These are phyloP conservation scores for Ormyrus rosae DNA, from an alignment of 2,888 invertebrate species.

Conservation along the genomic window DNA sequence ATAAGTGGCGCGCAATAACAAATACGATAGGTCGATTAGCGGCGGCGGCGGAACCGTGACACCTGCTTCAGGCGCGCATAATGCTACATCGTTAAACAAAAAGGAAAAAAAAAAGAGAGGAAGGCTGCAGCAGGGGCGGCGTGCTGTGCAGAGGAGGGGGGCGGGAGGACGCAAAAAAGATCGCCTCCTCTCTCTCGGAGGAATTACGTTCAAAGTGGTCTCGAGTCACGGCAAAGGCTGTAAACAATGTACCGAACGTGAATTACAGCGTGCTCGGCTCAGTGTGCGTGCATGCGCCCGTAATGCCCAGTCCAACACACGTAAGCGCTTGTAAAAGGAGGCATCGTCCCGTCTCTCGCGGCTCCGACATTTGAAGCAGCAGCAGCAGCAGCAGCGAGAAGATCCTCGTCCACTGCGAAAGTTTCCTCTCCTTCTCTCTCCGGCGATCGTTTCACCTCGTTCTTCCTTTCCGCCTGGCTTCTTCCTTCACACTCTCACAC, in stretches of 20 bases:
- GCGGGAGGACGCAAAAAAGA: conserved; percentile 17
- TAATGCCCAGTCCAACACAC: not conserved
- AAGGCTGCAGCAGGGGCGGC: too few relatives aligned
- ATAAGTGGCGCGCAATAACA: conserved; percentile 35
- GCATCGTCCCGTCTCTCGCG: conserved; percentile 39
- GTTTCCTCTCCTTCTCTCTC: conserved; percentile 32
- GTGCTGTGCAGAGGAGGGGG: too few relatives aligned
- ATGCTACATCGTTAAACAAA: conserved; percentile 32
- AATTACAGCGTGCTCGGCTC: conserved; percentile 29
- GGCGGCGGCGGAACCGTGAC: conserved; percentile 10
- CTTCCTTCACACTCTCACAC: conserved; percentile 1
- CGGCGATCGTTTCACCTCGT: too few relatives aligned
- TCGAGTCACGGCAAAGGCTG: conserved; percentile 72
- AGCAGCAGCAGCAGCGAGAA: conserved; percentile 16
- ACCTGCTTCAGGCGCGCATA: conserved; percentile 30
- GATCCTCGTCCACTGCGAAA: conserved; percentile 42
- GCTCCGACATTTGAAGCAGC: conserved; percentile 47
- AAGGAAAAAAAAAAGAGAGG: not conserved
- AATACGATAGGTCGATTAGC: conserved; percentile 38
- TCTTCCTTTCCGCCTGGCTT: not conserved
- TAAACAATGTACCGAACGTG: conserved; percentile 55
- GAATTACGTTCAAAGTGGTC: conserved; percentile 64
- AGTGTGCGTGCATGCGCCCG: not conserved
- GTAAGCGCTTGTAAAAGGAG: conserved; percentile 33
- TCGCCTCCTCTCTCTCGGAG: conserved; percentile 1